Evolutionary conservation across 2,888 invertebrate genomes (phyloP), one percentile per base, ranked within the genome.

Genomic region (Phyto melanocephala): DNA sequence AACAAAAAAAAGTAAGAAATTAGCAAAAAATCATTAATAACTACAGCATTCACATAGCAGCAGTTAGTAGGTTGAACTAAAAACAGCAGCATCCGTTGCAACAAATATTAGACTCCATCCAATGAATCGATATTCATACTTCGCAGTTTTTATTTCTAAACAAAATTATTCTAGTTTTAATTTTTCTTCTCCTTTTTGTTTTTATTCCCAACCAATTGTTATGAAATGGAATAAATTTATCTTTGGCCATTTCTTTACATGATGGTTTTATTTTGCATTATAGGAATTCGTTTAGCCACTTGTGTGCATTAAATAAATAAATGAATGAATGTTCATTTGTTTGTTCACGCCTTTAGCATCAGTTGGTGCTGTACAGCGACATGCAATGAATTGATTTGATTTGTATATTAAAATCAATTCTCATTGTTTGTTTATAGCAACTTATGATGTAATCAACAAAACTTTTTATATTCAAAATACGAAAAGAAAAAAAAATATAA

Each of bases 331-430:
- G 63, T 42, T 28, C 6, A 28, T 6, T 28, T 50, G 20, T 50
- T 50, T 20, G 50, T 50, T 62, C 50, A 62, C 56, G 37, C 76
- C 68, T 80, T 62, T 58, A 68, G 75, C 62, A 80, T 78, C 75
- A 84, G 75, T 81, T 85, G 85, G 35, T 72, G 74, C 33, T 62
- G 6, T n/a, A 5, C 37, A 54, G 7, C 8, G 33, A 42, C 28
- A 40, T 52, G 10, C 58, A 63, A 24, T 65, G 65, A 58, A 82
- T 82, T 71, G 47, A 82, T 81, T 82, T 78, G 72, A 79, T 84
- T 84, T 81, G 70, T 84, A 83, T 80, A 80, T 80, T 81, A 74
- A 84, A 76, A 83, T 85, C 78, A 85, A 83, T 84, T 81, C 72
- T 77, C 76, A 70, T 70, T 58, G n/a, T 56, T 58, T 24, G 22